Percentiles rank a stretch among this genome's conserved stretches.
These are phyloP conservation scores for Hyla sarda DNA, from an alignment of 2,113 vertebrate genomes.

Conservation along the genomic window DNA sequence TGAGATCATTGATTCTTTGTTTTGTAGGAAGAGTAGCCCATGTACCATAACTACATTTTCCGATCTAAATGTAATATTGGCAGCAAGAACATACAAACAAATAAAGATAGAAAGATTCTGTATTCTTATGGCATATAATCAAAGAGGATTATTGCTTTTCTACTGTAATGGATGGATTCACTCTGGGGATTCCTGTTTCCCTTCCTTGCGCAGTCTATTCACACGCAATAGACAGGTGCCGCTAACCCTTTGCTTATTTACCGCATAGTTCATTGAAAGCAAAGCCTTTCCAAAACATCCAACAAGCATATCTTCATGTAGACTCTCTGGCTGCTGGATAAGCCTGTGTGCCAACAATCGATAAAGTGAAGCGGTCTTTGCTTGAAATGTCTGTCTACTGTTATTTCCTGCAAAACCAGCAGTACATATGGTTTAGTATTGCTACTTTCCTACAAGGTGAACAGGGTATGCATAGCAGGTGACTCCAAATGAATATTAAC, in stretches of 20 bases:
- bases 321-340: slow-evolving; percentile 29
- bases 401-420: neutral
- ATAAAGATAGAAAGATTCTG: neutral
- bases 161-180: neutral
- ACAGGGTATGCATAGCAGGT: neutral
- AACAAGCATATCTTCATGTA: slow-evolving; percentile 29
- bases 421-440: slow-evolving; percentile 15
- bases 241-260: slow-evolving; percentile 29
- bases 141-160: slow-evolving; percentile 5
- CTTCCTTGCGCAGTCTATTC: neutral
- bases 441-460: neutral
- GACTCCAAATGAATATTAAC: neutral
- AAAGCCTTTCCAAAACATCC: slow-evolving; percentile 27
- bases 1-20: neutral
- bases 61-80: neutral
- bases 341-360: slow-evolving; percentile 39
- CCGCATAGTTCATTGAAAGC: neutral
- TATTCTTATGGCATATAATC: slow-evolving; percentile 20
- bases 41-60: neutral
- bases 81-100: neutral
- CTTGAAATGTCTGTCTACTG: neutral
- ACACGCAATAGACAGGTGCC: slow-evolving; percentile 12
- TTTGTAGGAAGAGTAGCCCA: neutral
- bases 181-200: neutral
- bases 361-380: slow-evolving; percentile 23